Evolutionary conservation across 2,113 vertebrate genomes (phyloP), one percentile per base, ranked within the genome.

Genomic region (Chunga burmeisteri): DNA sequence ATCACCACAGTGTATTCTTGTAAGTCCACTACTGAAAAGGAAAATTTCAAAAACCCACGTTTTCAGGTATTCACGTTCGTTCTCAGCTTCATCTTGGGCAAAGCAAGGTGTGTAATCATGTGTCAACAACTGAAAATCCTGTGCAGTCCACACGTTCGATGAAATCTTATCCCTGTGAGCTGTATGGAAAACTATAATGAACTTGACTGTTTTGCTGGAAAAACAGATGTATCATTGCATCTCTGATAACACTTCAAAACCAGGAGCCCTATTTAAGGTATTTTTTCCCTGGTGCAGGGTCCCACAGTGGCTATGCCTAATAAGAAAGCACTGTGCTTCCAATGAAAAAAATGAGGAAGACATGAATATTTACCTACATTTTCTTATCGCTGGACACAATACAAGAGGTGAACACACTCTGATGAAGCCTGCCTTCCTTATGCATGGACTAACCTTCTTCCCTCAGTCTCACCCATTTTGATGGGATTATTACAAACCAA

Each of bases 71-170:
- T 67, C 10, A 5, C 17, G 42, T 49, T 89, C 36, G 20, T 66
- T 71, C 68, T 84, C n/a, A 70, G 55, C 49, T 72, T 78, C 66
- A 44, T 21, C 22, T 11, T 36, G 25, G 36, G 53, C 80, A 90
- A 87, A 79, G 34, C 13, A 47, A 82, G 49, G 47, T 0, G 1
- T 5, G 7, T 25, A 84, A 47, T 16, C 1, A 0, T 20, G 11
- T 46, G 21, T 29, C 58, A 82, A 70, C 15, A 82, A 25, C 25
- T 42, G 34, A 85, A 88, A 95, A 77, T 26, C 40, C 34, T 46
- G 26, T 13, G 30, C 49, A 62, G 34, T n/a, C 62, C 71, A 77
- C 6, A 38, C 1, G 4, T 40, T 56, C 65, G 81, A 12, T 42
- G 52, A 79, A 67, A 38, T 70, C 47, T 88, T 70, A 77, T 18